Base-by-base conservation (phyloP, 37 sponge, comb jelly and placozoan species). In the Geodia barretti region DNA sequence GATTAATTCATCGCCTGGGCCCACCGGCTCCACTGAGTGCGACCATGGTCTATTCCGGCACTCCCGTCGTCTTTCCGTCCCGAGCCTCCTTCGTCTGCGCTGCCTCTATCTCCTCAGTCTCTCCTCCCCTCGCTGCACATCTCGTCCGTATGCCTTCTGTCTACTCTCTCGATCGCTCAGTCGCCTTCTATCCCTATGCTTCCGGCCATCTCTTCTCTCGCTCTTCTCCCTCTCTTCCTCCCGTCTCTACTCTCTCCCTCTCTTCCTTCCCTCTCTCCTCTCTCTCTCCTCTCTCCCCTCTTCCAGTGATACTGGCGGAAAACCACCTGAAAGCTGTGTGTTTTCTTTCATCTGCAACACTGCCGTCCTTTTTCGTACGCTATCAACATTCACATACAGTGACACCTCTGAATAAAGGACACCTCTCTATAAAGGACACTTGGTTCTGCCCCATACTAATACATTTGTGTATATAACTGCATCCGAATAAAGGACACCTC, bases 311-410 rank as follows among this genome's bases (percentile, higher is more conserved):
- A 92, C 92, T 19, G 92, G 92, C 3, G 81, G 76, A 31, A 69
- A 75, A 19, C 81, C 78, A 4, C 92, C 92, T 1, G 92, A 92
- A 70, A 92, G 92, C 69, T 92, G 92, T 75, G 60, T 92, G 8
- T 92, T 92, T 54, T 62, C 85, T 17, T 32, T 92, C 0, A 26
- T 92, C 2, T 88, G 91, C 39, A 74, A 41, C 39, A 41, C 86
- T 2, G 54, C 54, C 54, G 14, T 47, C 14, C 54, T 47, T 14
- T 47, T 47, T 47, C 11, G 54, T 47, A 14, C 7, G 54, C n/a
- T n/a, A n/a, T n/a, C n/a, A n/a, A n/a, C n/a, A n/a, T n/a, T n/a
- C n/a, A n/a, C n/a, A n/a, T n/a, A n/a, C n/a, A n/a, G n/a, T n/a
- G n/a, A n/a, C n/a, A n/a, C n/a, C n/a, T n/a, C n/a, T n/a, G n/a